Base-by-base conservation (phyloP, 2,888 invertebrate genomes). In the Apamea epomidion region DNA sequence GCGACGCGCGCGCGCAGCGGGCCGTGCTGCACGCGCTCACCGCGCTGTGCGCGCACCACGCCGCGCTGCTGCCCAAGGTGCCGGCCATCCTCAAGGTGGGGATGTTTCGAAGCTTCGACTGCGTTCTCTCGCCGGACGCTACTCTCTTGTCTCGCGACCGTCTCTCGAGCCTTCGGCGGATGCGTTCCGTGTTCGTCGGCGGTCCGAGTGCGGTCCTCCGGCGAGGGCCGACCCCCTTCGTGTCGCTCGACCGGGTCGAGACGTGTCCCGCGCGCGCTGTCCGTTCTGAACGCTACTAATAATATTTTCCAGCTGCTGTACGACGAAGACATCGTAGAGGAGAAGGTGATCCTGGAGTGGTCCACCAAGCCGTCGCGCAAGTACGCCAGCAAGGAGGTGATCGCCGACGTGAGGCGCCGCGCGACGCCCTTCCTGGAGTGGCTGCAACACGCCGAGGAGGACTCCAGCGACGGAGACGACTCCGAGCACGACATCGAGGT, bases 401-500 rank as follows among this genome's bases (percentile, higher is more conserved):
- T 98, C 83, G 98, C 98, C 83, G 99, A 99, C 94, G 99, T 99
- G 93, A 98, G 99, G 90, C 98, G 98, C 87, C 98, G 98, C 93
- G 99, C 99, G 76, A 98, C 98, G 92, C 99, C 99, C 80, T 99
- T 99, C 96, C 98, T 99, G 84, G 99, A 98, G 92, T 99, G 99
- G 99, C 97, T 99, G 90, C 98, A 98, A 94, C 99, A 99, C 94
- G 99, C 99, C 82, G 99, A 99, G 93, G 99, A 99, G 95, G 99
- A 99, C 93, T 98, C 98, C 87, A 98, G 98, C 45, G 98, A 98
- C 65, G 98, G 98, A 48, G 98, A 97, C 81, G 98, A 98, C 80
- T 88, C 87, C 77, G 92, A 91, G 86, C 98, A 98, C 76, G 98
- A 98, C 78, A 98, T 98, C 81, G 98, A 98, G 97, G 98, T 98